phyloP scores from a whole-genome alignment of 2,888 invertebrate genomes.

The Siphlonurus alternatus region DNA sequence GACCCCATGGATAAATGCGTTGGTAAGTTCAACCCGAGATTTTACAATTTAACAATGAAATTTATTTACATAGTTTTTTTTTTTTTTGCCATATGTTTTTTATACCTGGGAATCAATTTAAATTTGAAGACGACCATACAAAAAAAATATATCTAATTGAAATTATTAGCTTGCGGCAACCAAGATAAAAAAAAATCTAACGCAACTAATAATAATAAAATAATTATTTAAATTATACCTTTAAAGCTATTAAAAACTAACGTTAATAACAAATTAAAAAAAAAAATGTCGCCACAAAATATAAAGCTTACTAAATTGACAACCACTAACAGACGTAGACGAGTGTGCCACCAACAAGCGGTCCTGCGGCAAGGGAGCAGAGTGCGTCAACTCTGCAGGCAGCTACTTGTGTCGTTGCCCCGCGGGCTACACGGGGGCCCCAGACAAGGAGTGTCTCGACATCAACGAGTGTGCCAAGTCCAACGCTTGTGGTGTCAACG shows the following conservation, averaged over 20 bases:
- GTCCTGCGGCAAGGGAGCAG: constrained; percentile 51
- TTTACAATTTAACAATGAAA: no score
- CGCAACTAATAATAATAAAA: no score
- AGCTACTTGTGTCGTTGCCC: constrained; percentile 58
- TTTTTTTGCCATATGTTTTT: no score
- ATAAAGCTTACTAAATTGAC: not conserved
- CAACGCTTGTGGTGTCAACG: constrained; percentile 50
- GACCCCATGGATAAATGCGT: constrained; percentile 57
- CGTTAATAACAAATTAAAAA: no score
- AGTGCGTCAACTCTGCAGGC: constrained; percentile 59
- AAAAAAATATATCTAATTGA: no score
- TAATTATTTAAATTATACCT: no score
- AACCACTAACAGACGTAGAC: constrained; percentile 44
- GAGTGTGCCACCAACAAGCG: constrained; percentile 44
- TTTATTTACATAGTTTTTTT: no score
- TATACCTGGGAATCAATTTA: no score
- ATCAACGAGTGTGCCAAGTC: constrained; percentile 53
- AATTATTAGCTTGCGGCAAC: no score
- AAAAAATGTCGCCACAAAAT: not conserved
- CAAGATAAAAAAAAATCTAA: no score
- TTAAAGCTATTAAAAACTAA: no score
- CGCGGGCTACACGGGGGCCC: constrained; percentile 45
- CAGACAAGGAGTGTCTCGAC: constrained; percentile 45
- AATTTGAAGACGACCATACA: no score
- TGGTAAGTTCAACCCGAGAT: constrained; percentile 42